Base-by-base conservation (phyloP, 2,797 vertebrate species). In the Sebastes cheni region DNA sequence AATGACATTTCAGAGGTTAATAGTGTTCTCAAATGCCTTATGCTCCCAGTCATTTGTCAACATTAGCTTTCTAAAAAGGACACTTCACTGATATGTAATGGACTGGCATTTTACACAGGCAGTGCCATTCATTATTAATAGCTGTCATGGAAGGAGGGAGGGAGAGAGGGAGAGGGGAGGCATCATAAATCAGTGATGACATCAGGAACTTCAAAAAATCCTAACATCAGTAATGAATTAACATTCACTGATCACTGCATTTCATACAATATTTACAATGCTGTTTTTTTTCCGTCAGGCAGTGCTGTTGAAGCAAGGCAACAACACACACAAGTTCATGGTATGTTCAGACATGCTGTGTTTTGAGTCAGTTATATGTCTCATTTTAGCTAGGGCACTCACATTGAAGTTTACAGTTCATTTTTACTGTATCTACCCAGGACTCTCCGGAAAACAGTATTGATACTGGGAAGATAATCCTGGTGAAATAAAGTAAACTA, bases 11-110 rank as follows among this genome's bases (percentile, higher is more conserved):
- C 72, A 84, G 76, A 87, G 91, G 91, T 91, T 92, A 92, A 92
- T 88, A 82, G 85, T 72, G 62, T 88, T 81, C 86, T 90, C 58
- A 82, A 88, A 89, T 75, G 84, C 71, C 79, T 86, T 83, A 67
- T 80, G 85, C 90, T 89, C 52, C 2, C 67, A 83, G 88, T 93
- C 85, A 89, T 94, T 93, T 92, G 92, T 94, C 92, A 92, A 86
- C 90, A 92, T 92, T 89, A 88, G 80, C 84, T 83, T 81, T 83
- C 72, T 89, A 81, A 91, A 87, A 86, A 67, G 82, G 86, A 84
- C 87, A 84, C 82, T 84, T 91, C 68, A 61, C 85, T 91, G 90
- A 92, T 91, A 81, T 86, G 86, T 88, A 82, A 72, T 72, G 71
- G 78, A 80, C 68, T 92, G 91, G 80, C 91, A 94, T 91, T 93